Base-by-base conservation (phyloP, 2,797 vertebrate species). In the Decapterus maruadsi region DNA sequence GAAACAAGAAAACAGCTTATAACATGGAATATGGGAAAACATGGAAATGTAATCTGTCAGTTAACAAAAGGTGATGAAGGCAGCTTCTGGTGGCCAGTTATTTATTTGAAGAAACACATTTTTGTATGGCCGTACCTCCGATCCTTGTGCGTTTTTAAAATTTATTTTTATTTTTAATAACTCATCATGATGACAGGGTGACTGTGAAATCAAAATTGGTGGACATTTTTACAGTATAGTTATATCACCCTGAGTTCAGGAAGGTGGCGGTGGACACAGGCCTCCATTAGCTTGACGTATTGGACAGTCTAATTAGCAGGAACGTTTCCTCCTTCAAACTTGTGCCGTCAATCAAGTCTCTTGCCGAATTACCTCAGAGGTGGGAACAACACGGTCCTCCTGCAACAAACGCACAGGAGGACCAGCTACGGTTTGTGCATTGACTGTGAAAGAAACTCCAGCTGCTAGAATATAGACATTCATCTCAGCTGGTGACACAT, bases 211-310 rank as follows among this genome's bases (percentile, higher is more conserved):
- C 1, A 64, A 8, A 3, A 43, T 12, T 5, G 16, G 43, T 38
- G 20, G 14, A 68, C 53, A 16, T 43, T 40, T 40, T 5, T 22
- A 31, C 26, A 48, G n/a, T 40, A 14, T 11, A 14, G 8, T 40
- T 46, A 42, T 42, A 22, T 66, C 29, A 43, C 19, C 11, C 17
- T 20, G 5, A 2, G 12, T 36, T 19, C 0, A 16, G 26, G 46
- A 34, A 54, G 34, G 50, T 13, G 13, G 20, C 34, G 1, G 13
- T 26, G 16, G 20, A 38, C 17, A 2, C 34, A 26, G n/a, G 26
- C n/a, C 40, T 61, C 19, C 46, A 45, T 67, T 34, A 57, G n/a
- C 6, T 11, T 56, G 19, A 76, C 66, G 12, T n/a, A 8, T 34
- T 29, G 17, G 16, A 16, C 16, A 36, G 26, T 26, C 10, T 51